These are phyloP conservation scores for Meganola albula DNA, from an alignment of 2,888 invertebrate species.

Conservation along the genomic window DNA sequence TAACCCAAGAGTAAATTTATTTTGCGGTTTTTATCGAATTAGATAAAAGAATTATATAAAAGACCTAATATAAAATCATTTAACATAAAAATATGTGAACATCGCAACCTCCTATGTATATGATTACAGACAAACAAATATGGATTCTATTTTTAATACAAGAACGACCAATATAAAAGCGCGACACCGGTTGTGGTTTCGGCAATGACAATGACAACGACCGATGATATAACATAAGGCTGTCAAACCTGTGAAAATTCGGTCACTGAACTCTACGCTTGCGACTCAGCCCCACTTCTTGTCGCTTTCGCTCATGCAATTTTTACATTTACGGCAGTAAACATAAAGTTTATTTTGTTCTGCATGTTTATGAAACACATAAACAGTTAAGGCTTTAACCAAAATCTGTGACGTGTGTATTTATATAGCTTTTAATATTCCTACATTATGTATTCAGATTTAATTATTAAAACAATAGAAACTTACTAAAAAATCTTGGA, in stretches of 20 bases:
- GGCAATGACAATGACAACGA: conserved; percentile 78
- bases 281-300: conserved; percentile 46
- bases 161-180: conserved; percentile 59
- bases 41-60: no score
- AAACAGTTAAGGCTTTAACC: conserved; percentile 52
- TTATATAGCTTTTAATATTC: no score
- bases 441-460: no score
- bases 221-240: conserved; percentile 76
- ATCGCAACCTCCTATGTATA: no score
- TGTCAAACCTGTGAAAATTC: conserved; percentile 78
- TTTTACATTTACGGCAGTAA: conserved; percentile 50
- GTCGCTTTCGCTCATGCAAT: conserved; percentile 63
- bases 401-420: conserved; percentile 45
- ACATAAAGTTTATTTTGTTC: conserved; percentile 55
- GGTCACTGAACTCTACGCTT: conserved; percentile 73
- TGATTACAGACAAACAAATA: conserved; percentile 39
- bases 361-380: conserved; percentile 33
- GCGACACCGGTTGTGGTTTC: conserved; percentile 49
- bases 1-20: no score
- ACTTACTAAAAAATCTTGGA: no score
- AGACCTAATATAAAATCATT: no score
- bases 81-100: no score
- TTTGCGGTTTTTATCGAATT: no score
- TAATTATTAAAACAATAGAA: no score
- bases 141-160: conserved; percentile 39